Base-by-base conservation (phyloP, 2,113 vertebrate species). In the Rhegmatorhina hoffmannsi region DNA sequence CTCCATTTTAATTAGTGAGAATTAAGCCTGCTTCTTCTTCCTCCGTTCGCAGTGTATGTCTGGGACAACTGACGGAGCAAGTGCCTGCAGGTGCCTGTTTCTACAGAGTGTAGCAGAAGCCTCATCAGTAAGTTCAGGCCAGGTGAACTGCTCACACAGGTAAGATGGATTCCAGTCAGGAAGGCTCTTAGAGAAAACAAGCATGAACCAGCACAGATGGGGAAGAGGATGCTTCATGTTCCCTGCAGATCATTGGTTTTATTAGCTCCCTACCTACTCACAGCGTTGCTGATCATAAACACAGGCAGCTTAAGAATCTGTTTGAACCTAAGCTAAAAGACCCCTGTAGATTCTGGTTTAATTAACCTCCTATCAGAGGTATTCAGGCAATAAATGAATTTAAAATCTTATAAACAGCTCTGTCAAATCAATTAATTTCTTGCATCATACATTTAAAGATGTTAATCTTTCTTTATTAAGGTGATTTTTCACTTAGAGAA, bases 351-450 rank as follows among this genome's bases (percentile, higher is more conserved):
- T 40, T 79, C 31, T 64, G n/a, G 53, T 91, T 89, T 92, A 87
- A 92, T 94, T 94, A 91, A 94, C 66, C 13, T 94, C 53, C 47
- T 79, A 13, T 68, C 36, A 91, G 40, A 89, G 31, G 74, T 82
- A 87, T 72, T 95, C 94, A 92, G 34, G 91, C 91, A 94, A 78
- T 92, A 94, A 87, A 95, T 94, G 6, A 87, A 49, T 91, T 82
- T 79, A 44, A 36, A 82, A 62, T 76, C 64, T 87, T 79, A 68
- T 40, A 84, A 87, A 82, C 63, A 78, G 52, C 29, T 85, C 53
- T 84, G 38, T 84, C 80, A 34, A 52, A 78, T 82, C 44, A 49
- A 74, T 77, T 88, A 67, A 86, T 93, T 95, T 68, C 11, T 87
- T 84, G 24, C 24, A n/a, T 72, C 19, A 49, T 33, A 44, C 19